Evolutionary conservation across 2,113 vertebrate genomes (phyloP), one percentile per base, ranked within the genome.

Genomic region (Nestor notabilis): DNA sequence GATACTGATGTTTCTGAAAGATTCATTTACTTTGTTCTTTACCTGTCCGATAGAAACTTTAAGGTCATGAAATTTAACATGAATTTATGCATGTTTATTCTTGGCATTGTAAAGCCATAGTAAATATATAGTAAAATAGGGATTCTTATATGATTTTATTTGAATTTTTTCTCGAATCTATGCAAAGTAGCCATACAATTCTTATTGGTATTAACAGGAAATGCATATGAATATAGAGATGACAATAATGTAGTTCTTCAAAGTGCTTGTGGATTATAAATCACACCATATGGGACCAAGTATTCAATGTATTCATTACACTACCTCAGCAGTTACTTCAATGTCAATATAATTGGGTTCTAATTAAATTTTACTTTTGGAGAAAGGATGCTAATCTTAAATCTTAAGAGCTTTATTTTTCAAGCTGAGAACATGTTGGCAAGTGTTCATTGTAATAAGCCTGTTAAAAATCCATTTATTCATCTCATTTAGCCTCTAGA

Each of bases 351-450:
- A 87, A 93, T 87, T 90, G 31, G 24, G 7, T 89, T 95, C 72
- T 95, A 92, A 96, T 91, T 94, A 89, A 89, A 91, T 95, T 90
- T 91, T 56, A 60, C 28, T 87, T 95, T 92, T 79, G 56, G 65
- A 84, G 31, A 79, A 97, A 94, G 69, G 15, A 56, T 81, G 76
- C 47, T 89, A 80, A 96, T 84, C 93, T 78, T 86, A 89, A 93
- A 90, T 92, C 68, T 95, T 93, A 92, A 83, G 50, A 92, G 53
- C 64, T 94, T 89, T 94, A 68, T 81, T 60, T 95, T 94, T 96
- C 85, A 90, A 89, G 29, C 88, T 56, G 35, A 94, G 86, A 90
- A 75, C 41, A 56, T 86, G 41, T 69, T 95, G 87, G 66, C 84
- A 96, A 74, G 33, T 83, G 64, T 86, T 94, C 20, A 5, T 56